These are phyloP conservation scores for Ostrea denselamellosa DNA, from an alignment of 1,140 invertebrate genomes.

Conservation along the genomic window DNA sequence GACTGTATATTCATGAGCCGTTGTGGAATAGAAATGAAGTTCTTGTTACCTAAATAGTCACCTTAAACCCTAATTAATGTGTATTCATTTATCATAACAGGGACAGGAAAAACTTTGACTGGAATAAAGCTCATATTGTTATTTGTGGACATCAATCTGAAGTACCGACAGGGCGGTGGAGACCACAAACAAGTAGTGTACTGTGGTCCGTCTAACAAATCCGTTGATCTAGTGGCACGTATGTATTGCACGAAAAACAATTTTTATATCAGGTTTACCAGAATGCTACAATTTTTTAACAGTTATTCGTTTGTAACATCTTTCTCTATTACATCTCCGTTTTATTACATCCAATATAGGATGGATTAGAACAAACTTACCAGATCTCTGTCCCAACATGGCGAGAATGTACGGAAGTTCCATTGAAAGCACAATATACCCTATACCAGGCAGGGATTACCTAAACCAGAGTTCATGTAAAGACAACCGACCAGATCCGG, in stretches of 20 bases:
- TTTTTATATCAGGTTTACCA: too few relatives aligned
- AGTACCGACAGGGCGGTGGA: background rate
- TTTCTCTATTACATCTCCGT: background rate
- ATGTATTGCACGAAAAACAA: background rate
- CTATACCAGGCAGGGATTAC: conserved; percentile 60
- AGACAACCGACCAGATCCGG: conserved; percentile 16
- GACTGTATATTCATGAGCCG: too few relatives aligned
- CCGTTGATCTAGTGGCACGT: conserved; percentile 64
- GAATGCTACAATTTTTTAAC: background rate
- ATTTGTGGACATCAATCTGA: conserved; percentile 62
- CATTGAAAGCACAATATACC: conserved; percentile 62
- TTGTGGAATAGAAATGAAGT: too few relatives aligned
- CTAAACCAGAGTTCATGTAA: background rate
- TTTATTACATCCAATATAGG: conserved; percentile 49
- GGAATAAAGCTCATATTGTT: conserved; percentile 67
- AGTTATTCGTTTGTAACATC: background rate
- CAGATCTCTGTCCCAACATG: conserved; percentile 59
- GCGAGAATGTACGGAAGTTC: conserved; percentile 67
- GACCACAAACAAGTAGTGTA: conserved; percentile 60
- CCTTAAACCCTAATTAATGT: too few relatives aligned
- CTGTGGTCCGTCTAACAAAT: conserved; percentile 71
- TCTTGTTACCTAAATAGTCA: too few relatives aligned
- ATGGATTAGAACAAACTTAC: conserved; percentile 59
- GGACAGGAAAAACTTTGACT: conserved; percentile 70
- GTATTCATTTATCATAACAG: conserved; percentile 44